Evolutionary conservation across 2,888 invertebrate genomes (phyloP).

Genomic region (Stomorhina lunata): DNA sequence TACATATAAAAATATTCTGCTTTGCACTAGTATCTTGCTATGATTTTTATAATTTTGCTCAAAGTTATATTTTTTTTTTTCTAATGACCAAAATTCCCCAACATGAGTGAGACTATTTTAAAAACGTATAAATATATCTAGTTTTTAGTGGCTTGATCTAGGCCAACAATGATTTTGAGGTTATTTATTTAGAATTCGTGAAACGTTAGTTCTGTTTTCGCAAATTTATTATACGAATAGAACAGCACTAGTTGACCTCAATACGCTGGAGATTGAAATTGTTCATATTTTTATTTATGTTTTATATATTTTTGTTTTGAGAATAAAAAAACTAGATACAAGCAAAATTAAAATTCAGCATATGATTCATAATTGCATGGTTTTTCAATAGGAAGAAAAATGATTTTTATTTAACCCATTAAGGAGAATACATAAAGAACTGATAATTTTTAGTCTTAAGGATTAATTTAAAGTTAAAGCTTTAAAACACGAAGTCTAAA

Average conservation of each 20-base stretch:
- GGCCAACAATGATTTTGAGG: slow-evolving; percentile 49
- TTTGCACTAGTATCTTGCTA: slow-evolving; percentile 30
- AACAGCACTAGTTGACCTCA: slow-evolving; percentile 36
- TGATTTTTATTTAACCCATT: too few relatives aligned
- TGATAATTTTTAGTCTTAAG: too few relatives aligned
- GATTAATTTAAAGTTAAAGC: too few relatives aligned
- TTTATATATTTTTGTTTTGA: background rate
- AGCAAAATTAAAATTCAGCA: background rate
- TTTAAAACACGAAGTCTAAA: too few relatives aligned
- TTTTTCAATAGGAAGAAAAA: too few relatives aligned
- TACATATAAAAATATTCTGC: background rate
- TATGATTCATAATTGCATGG: too few relatives aligned
- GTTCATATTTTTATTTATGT: background rate
- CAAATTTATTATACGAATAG: slow-evolving; percentile 52
- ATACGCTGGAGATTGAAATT: slow-evolving; percentile 33
- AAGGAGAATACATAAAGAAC: too few relatives aligned
- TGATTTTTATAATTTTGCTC: slow-evolving; percentile 24
- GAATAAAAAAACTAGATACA: background rate
- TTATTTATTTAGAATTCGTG: slow-evolving; percentile 58
- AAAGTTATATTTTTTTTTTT: slow-evolving; percentile 30
- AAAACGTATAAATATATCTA: background rate
- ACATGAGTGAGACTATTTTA: slow-evolving; percentile 20
- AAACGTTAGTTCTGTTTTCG: slow-evolving; percentile 41
- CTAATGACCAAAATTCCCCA: slow-evolving; percentile 48
- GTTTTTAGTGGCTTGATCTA: slow-evolving; percentile 39